Conservation (phyloP, 2,797 vertebrate genomes). For the Hemibagrus guttatus region DNA sequence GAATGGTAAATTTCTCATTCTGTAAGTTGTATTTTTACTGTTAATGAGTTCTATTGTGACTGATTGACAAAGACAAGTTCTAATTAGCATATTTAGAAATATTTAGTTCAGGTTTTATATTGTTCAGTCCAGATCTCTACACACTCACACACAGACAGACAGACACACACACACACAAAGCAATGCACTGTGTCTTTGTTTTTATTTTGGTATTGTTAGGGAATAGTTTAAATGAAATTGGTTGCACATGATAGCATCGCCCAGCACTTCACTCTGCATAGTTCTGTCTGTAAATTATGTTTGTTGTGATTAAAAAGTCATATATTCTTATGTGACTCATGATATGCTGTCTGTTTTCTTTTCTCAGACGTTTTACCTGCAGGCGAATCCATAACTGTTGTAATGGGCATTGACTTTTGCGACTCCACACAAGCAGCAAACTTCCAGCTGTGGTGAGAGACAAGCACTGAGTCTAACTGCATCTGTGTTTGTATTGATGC, state of each 20-base stretch:
- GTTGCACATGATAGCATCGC: background rate
- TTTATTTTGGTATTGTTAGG: background rate
- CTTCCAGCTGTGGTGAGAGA: constrained; percentile 93
- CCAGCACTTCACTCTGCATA: background rate
- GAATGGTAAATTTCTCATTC: background rate
- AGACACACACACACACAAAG: background rate
- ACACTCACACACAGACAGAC: background rate
- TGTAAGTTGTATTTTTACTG: background rate
- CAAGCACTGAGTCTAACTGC: background rate
- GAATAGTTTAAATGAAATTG: background rate
- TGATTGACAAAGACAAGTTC: background rate
- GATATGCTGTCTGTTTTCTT: background rate
- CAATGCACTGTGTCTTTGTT: background rate
- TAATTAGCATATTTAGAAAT: background rate
- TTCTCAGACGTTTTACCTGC: constrained; percentile 83
- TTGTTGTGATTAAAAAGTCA: too few relatives aligned
- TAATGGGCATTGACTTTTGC: constrained; percentile 97
- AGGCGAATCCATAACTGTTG: constrained; percentile 78
- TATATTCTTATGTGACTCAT: background rate
- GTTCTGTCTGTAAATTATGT: background rate
- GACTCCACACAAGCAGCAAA: constrained; percentile 97
- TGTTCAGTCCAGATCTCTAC: background rate
- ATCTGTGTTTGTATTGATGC: background rate
- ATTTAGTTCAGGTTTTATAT: background rate
- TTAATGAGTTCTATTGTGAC: background rate